Conservation (phyloP, 1,140 invertebrate genomes). For the Hylyphantes graminicola region DNA sequence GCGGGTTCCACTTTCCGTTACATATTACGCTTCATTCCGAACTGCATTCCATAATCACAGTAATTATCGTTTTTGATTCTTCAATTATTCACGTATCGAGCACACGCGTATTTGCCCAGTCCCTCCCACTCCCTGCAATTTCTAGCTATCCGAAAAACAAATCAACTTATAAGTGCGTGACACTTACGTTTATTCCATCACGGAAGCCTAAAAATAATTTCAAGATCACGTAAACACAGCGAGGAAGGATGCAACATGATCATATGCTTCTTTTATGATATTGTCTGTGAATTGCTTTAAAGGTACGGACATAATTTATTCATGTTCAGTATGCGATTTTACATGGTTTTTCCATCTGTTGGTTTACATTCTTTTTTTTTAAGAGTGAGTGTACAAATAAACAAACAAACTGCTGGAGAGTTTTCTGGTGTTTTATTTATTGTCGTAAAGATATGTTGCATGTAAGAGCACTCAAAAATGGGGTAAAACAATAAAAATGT, state of each 20-base stretch:
- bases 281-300: slow-evolving; percentile 9
- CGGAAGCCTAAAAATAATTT: slow-evolving; percentile 49
- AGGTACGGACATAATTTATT: slow-evolving; percentile 40
- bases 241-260: slow-evolving; percentile 35
- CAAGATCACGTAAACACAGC: slow-evolving; percentile 51
- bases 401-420: no score
- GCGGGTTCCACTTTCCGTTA: no score
- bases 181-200: slow-evolving; percentile 39
- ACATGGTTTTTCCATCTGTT: slow-evolving; percentile 10
- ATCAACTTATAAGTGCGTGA: slow-evolving; percentile 55
- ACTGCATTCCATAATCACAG: slow-evolving; percentile 6
- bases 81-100: slow-evolving; percentile 32
- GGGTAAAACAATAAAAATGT: no score
- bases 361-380: background rate
- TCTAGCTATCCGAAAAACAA: slow-evolving; percentile 24
- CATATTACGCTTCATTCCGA: background rate
- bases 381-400: slow-evolving; percentile 1
- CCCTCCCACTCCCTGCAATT: background rate
- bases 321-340: background rate
- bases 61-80: slow-evolving; percentile 9
- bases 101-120: slow-evolving; percentile 9
- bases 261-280: slow-evolving; percentile 33
- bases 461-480: no score
- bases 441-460: no score
- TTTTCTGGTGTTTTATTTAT: no score